A percentile compares a stretch with the other conserved stretches of the same genome.
Evolutionary conservation across 2,113 vertebrate species (phyloP).

Genomic region (Pterocles gutturalis): DNA sequence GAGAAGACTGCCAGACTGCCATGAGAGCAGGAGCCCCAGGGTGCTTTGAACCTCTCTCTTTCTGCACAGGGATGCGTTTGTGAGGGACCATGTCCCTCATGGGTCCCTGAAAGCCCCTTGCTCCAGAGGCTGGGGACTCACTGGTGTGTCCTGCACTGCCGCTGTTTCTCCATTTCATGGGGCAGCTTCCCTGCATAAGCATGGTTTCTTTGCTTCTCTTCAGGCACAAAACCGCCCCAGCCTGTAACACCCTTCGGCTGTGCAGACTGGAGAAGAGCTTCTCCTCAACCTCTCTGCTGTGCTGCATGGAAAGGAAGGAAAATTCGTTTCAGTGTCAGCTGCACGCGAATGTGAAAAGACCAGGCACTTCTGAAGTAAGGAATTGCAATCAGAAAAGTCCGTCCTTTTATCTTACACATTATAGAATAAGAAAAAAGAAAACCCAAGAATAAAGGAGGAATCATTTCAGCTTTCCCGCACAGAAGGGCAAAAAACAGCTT

Average conservation of each 20-base stretch:
- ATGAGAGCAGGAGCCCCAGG: rapidly evolving
- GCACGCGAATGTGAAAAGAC: rapidly evolving
- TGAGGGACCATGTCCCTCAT: rapidly evolving
- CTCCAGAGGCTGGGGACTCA: rapidly evolving
- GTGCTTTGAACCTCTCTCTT: background rate
- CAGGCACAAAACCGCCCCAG: rapidly evolving
- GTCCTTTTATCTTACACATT: background rate
- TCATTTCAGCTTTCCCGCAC: background rate
- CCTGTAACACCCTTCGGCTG: background rate
- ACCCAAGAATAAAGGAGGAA: background rate
- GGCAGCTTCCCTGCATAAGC: background rate
- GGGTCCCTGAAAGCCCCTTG: background rate
- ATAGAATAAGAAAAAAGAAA: background rate
- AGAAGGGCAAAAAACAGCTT: conserved; percentile 32
- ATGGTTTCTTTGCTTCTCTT: background rate
- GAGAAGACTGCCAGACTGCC: background rate
- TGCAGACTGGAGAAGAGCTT: background rate
- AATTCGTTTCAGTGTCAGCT: background rate
- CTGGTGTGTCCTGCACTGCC: rapidly evolving
- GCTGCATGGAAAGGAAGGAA: background rate
- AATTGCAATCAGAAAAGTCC: background rate
- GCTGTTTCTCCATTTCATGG: background rate
- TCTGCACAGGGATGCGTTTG: rapidly evolving
- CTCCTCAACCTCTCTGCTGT: background rate
- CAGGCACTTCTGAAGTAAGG: background rate